phyloP scores from a whole-genome alignment of 2,888 invertebrate genomes.

The Hydroisotoma schaefferi region DNA sequence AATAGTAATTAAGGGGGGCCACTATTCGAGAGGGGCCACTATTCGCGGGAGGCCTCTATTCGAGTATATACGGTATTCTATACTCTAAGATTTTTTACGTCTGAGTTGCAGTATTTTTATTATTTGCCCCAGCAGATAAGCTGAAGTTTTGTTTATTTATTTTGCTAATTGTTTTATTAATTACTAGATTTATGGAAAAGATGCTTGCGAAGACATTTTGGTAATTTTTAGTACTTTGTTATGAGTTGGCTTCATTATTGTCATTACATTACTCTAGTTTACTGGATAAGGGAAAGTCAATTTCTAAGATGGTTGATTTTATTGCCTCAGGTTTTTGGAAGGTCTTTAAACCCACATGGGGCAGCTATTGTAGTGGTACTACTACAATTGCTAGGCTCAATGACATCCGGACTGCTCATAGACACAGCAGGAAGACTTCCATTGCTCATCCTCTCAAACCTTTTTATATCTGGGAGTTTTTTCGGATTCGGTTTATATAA shows the following conservation, averaged over 20 bases:
- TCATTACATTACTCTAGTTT: background rate
- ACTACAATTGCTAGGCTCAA: conserved; percentile 78
- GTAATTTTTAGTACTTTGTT: conserved; percentile 12
- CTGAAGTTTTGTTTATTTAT: conserved; percentile 3
- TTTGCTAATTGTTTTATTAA: conserved; percentile 1
- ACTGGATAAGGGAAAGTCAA: too few species aligned
- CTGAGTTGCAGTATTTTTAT: background rate
- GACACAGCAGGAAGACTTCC: conserved; percentile 82
- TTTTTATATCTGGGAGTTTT: conserved; percentile 79
- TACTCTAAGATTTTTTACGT: background rate
- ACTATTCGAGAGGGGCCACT: too few species aligned
- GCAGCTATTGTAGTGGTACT: conserved; percentile 81
- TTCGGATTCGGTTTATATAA: conserved; percentile 80
- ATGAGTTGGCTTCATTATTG: background rate
- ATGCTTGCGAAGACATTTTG: conserved; percentile 17
- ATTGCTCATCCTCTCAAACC: conserved; percentile 75
- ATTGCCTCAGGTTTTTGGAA: conserved; percentile 44
- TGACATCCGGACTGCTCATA: conserved; percentile 74
- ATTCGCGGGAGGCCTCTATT: too few species aligned
- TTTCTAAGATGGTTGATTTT: background rate
- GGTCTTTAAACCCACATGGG: conserved; percentile 69
- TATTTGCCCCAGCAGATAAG: background rate
- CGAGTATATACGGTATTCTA: too few species aligned
- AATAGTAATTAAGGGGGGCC: too few species aligned
- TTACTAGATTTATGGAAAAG: conserved; percentile 18